Evolutionary conservation across 2,888 invertebrate species (phyloP), one percentile per base, ranked within the genome.

Genomic region (Alentia gelatinosa): DNA sequence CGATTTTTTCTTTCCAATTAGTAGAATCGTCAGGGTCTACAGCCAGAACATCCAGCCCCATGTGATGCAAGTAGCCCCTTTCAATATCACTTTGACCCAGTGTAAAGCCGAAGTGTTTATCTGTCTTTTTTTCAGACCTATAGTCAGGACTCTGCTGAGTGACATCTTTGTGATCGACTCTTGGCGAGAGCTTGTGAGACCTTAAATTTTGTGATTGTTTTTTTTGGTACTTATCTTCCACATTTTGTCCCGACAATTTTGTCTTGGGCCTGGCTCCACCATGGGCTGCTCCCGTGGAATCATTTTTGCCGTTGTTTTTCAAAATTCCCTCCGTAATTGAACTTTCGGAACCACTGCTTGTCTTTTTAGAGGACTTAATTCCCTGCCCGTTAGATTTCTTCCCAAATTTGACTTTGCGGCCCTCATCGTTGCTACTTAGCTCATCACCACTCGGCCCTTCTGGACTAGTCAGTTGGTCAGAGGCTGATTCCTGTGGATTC

Each of bases 351-450:
- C 37, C 39, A 79, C 37, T 39, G 19, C 79, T 39, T 23, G 63
- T n/a, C 68, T 79, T 79, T n/a, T 39, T 35, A 5, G 79, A 79
- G 1, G 37, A 39, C 37, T 79, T 79, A 15, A 79, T 79, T 39
- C 79, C 79, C n/a, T 79, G 79, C 12, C 79, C 79, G 37, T 79
- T 79, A 15, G 79, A 79, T 39, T 79, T 79, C 79, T 79, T 79
- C 23, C 79, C 79, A 39, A 79, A 79, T 35, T 79, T 35, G 1
- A 79, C 79, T 23, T 79, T 79, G 15, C 79, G 79, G 0, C 79
- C 79, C n/a, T 79, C 79, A 39, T 79, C 79, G 37, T 79, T 79
- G 19, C 79, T 79, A 23, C 79, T 79, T 15, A 79, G 79, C 79
- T 79, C 79, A 39, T 79, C 79, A 1, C 37, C 39, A 39, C 79